Base-by-base conservation (phyloP, 1,140 invertebrate genomes). In the Drepana arcuata region DNA sequence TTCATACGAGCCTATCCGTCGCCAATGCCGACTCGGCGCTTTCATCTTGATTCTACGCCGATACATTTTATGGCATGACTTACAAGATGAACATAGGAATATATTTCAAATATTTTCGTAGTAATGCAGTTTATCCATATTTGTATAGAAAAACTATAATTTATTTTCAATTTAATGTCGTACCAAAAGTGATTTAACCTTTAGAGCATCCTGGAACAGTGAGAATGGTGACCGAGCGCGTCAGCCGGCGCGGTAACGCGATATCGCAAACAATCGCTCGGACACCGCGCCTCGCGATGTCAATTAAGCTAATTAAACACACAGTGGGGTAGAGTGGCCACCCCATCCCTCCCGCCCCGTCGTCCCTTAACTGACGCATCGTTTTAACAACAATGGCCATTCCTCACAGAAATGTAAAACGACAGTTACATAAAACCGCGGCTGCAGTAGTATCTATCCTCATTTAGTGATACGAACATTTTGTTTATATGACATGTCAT, bases 291-390 rank as follows among this genome's bases (percentile, higher is more conserved):
- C 74, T 79, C 72, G 64, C 65, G 61, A 75, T 78, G 77, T 82
- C 77, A 82, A 82, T 82, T 82, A 82, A 68, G 74, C 70, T 82
- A 82, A 82, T 82, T 82, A 79, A 82, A 77, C 72, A 75, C 63
- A 73, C 51, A 66, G 52, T 37, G 61, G 65, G 68, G 67, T 65
- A 67, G 57, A 62, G 47, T 56, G 59, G 62, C 35, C 60, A 50
- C 48, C 39, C 42, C 49, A 37, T 40, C 24, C 24, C 49, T 33
- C 53, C 39, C 47, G 29, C 58, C 64, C 56, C 29, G 31, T 37
- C 51, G 46, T 54, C 58, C 68, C 63, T 61, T 57, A 57, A 61
- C 67, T 62, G 67, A 67, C 62, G 62, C 66, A 62, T 67, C 62
- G 60, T 66, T 65, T 68, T 60, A 77, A 65, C 51, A 64, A 66